Conservation (phyloP, 2,797 vertebrate species). For the Micromesistius poutassou region DNA sequence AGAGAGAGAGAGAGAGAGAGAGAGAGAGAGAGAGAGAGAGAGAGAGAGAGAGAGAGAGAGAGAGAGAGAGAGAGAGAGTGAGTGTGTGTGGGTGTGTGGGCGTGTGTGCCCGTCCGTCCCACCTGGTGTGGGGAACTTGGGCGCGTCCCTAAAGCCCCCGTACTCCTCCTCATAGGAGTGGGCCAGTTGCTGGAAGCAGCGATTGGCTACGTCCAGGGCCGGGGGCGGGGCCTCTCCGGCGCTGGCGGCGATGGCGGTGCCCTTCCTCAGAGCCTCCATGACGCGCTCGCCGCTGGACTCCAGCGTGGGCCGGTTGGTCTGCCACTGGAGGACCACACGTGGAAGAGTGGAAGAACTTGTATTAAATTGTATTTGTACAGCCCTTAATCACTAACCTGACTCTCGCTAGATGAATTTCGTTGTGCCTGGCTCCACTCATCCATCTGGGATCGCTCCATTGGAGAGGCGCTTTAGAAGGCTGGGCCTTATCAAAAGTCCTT, state of each 20-base stretch:
- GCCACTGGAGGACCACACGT: conserved; percentile 74
- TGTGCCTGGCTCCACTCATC: no score
- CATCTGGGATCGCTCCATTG: no score
- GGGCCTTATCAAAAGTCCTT: no score
- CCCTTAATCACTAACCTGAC: no score
- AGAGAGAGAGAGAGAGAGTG: no score
- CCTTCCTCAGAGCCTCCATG: conserved; percentile 76
- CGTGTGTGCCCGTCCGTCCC: conserved; percentile 6
- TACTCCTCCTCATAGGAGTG: conserved; percentile 88
- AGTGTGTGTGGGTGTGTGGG: neutral
- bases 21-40: no score
- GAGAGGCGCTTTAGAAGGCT: no score
- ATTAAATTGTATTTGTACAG: no score
- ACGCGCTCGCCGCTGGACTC: conserved; percentile 83
- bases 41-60: no score
- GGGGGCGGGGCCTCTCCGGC: conserved; percentile 74
- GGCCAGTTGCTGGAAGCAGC: conserved; percentile 86
- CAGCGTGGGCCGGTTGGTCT: conserved; percentile 77
- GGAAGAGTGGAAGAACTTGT: neutral
- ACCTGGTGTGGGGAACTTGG: conserved; percentile 94
- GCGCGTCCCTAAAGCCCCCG: conserved; percentile 83
- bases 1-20: no score
- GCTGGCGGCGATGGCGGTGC: conserved; percentile 68
- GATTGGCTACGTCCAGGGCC: conserved; percentile 73
- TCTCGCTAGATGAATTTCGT: no score